Evolutionary conservation across 2,113 vertebrate genomes (phyloP), one percentile per base, ranked within the genome.

Genomic region (Psilopogon haemacephalus): DNA sequence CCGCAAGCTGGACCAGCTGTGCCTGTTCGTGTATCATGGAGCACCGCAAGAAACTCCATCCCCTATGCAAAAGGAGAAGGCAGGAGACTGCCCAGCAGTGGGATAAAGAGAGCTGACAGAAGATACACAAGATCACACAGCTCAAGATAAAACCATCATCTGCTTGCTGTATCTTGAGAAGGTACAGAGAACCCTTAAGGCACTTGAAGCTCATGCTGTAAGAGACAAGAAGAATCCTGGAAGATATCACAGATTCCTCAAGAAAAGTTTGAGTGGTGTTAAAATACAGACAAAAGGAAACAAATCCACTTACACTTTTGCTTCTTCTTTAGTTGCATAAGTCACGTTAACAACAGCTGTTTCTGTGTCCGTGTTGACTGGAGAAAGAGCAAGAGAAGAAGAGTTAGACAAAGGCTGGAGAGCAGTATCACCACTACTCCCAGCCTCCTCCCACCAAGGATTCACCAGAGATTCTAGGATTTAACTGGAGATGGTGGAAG

Each of bases 291-390:
- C 6, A 72, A 28, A 82, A 10, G 0, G 0, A 37, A 68, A 17
- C 18, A 35, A 92, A 40, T 12, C 44, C 94, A 97, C 99, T 99
- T 97, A 99, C 99, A 96, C 96, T 98, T 99, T 99, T 93, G 99
- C 98, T 96, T 99, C 98, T 75, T 99, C 99, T 98, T 98, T 99
- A 17, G 98, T 98, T 40, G 98, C 95, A 33, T 99, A 99, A 2
- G 98, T 99, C 86, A 99, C 99, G 88, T 99, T 99, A 97, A 99
- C 99, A 83, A 99, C 99, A 1, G 98, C 99, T 79, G 99, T 99
- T 98, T 99, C 99, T 95, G 98, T 98, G 88, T 99, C 99, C 93
- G 98, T 99, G 97, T 99, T 99, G 94, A 99, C 99, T 99, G 97
- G 23, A 13, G 84, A 93, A 91, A 89, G 88, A 95, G 70, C 58